Base-by-base conservation (phyloP, 2,888 invertebrate species). In the Ectobius pallidus region DNA sequence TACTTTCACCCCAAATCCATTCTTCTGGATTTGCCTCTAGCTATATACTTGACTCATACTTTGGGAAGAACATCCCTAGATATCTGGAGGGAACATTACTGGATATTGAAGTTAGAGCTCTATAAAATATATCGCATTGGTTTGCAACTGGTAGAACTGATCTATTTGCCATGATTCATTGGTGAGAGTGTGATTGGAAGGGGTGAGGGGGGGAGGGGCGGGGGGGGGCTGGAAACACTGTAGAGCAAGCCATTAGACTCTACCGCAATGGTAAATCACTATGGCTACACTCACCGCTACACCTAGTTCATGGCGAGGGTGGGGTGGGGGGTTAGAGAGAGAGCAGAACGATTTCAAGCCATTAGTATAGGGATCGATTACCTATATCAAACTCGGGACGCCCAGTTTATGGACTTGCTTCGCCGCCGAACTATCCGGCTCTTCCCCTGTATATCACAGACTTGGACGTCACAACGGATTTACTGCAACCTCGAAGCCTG, bases 261-360 rank as follows among this genome's bases (percentile, higher is more conserved):
- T 46, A 65, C 65, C 65, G 65, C 65, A 65, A 65, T 65, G 65
- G 44, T 65, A 65, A 65, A 65, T 65, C 65, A 65, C 65, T 46
- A 65, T 65, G 6, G 32, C 58, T 30, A 14, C 25, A 52, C 11
- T 52, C 7, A 14, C 4, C 25, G 52, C 25, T 20, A 30, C n/a
- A n/a, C 30, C 27, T 25, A 58, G n/a, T n/a, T n/a, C n/a, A n/a
- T n/a, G n/a, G n/a, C n/a, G n/a, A n/a, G n/a, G n/a, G n/a, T n/a
- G n/a, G n/a, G n/a, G n/a, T n/a, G n/a, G n/a, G n/a, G n/a, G n/a
- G 30, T 16, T 16, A n/a, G n/a, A 25, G 32, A 30, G 52, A n/a
- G 27, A 9, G 7, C 52, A 52, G 25, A 52, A 52, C 16, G 52
- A 58, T 58, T 58, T 58, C 58, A 58, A 32, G 30, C 58, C 58